These are phyloP conservation scores for Sisor rabdophorus DNA, from an alignment of 2,113 vertebrate genomes.

Conservation along the genomic window DNA sequence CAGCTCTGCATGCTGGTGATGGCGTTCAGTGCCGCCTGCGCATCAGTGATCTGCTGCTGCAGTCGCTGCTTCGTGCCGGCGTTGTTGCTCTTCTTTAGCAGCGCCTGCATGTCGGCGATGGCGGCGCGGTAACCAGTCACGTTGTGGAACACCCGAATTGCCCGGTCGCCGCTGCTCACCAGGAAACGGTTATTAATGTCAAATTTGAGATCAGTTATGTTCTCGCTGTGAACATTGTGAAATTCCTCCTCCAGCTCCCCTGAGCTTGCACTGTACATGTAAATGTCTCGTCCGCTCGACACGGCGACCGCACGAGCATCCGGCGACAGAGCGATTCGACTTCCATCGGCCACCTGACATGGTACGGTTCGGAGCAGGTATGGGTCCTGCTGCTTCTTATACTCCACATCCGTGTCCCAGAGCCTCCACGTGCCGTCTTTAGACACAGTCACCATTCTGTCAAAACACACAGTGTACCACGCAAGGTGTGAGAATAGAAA, in stretches of 20 bases:
- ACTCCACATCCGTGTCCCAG: slow-evolving; percentile 93
- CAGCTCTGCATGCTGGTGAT: slow-evolving; percentile 64
- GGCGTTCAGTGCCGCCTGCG: slow-evolving; percentile 74
- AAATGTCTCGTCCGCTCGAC: slow-evolving; percentile 69
- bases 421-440: slow-evolving; percentile 94
- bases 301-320: slow-evolving; percentile 79
- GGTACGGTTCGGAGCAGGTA: slow-evolving; percentile 80
- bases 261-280: slow-evolving; percentile 69
- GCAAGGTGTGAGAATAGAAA: background rate
- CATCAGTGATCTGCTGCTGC: slow-evolving; percentile 80
- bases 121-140: slow-evolving; percentile 78
- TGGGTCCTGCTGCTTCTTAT: slow-evolving; percentile 93
- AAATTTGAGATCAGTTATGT: slow-evolving; percentile 77
- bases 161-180: slow-evolving; percentile 81
- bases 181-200: slow-evolving; percentile 81
- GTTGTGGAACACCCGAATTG: slow-evolving; percentile 85
- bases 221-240: slow-evolving; percentile 66
- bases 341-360: slow-evolving; percentile 66
- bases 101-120: slow-evolving; percentile 81
- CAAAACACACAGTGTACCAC: background rate
- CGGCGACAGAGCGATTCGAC: slow-evolving; percentile 79
- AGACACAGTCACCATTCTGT: slow-evolving; percentile 89
- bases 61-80: slow-evolving; percentile 81
- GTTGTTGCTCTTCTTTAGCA: slow-evolving; percentile 79
- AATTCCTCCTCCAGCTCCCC: slow-evolving; percentile 83